Conservation (phyloP, 2,113 vertebrate species). For the Telmatochromis brichardi region DNA sequence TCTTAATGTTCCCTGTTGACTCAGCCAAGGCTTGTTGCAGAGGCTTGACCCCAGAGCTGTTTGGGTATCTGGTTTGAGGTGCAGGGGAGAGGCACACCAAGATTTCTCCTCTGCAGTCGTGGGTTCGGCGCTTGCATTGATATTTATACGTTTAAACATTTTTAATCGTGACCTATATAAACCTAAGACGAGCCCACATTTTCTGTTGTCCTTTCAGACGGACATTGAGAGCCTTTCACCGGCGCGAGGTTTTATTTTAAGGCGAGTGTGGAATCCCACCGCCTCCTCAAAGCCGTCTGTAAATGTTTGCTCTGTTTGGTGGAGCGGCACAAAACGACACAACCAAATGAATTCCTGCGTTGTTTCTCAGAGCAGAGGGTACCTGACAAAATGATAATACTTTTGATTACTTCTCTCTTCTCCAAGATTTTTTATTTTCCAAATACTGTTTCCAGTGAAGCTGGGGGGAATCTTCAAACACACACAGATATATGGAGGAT, state of each 20-base stretch:
- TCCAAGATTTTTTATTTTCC: neutral
- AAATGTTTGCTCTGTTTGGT: conserved; percentile 60
- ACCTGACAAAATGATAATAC: neutral
- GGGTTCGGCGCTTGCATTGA: conserved; percentile 29
- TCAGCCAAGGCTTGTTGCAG: conserved; percentile 55
- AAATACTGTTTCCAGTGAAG: neutral
- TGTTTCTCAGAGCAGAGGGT: neutral
- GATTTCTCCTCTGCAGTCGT: conserved; percentile 16
- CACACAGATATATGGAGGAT: neutral
- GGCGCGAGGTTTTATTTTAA: conserved; percentile 38
- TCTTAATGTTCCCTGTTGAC: conserved; percentile 71
- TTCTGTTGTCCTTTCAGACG: conserved; percentile 45
- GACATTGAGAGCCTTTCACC: conserved; percentile 57
- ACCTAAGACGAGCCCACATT: conserved; percentile 48
- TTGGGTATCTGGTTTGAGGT: conserved; percentile 68
- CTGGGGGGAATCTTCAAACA: accelerated
- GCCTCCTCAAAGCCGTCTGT: conserved; percentile 25
- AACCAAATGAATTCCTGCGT: neutral
- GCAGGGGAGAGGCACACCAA: conserved; percentile 30
- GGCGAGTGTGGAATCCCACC: neutral
- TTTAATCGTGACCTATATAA: conserved; percentile 64
- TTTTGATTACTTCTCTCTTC: neutral
- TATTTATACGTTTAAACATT: conserved; percentile 58
- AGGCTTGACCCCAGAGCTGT: conserved; percentile 62
- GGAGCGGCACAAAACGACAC: conserved; percentile 16